Percentiles rank a stretch among this genome's conserved stretches.
Conservation (phyloP, 2,113 vertebrate genomes). For the Nothocercus julius region DNA sequence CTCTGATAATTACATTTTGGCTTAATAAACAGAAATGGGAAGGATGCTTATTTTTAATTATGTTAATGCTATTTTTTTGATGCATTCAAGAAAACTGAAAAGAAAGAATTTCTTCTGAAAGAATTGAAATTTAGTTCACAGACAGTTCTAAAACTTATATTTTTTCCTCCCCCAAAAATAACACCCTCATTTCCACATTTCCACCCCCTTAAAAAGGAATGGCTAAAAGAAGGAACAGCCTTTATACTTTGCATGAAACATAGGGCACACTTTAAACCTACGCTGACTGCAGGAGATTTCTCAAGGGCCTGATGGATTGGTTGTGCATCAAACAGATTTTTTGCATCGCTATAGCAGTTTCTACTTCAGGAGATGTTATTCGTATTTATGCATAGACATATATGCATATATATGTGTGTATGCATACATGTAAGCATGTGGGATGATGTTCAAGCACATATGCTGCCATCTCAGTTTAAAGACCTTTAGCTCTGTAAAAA, state of each 20-base stretch:
- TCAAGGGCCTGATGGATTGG: neutral
- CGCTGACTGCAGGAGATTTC: fast-evolving
- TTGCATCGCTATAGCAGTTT: neutral
- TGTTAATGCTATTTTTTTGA: constrained; percentile 23
- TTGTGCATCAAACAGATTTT: neutral
- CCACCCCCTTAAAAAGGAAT: neutral
- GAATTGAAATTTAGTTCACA: neutral
- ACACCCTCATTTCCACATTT: fast-evolving
- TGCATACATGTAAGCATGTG: no score
- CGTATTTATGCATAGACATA: fast-evolving
- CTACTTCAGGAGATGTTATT: neutral
- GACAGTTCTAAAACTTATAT: neutral
- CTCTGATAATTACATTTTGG: constrained; percentile 58
- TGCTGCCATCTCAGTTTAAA: neutral
- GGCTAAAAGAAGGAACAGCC: neutral
- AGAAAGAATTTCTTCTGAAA: no score
- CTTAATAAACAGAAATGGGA: constrained; percentile 56
- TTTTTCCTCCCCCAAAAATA: neutral
- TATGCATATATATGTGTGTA: no score
- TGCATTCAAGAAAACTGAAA: neutral
- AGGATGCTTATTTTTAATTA: constrained; percentile 49
- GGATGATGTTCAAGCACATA: neutral
- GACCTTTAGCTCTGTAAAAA: neutral
- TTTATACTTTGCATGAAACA: neutral
- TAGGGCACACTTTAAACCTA: fast-evolving